Percentiles rank a stretch among this genome's conserved stretches.
Evolutionary conservation across 2,888 invertebrate species (phyloP).

Genomic region (Iselma pallidipennis): DNA sequence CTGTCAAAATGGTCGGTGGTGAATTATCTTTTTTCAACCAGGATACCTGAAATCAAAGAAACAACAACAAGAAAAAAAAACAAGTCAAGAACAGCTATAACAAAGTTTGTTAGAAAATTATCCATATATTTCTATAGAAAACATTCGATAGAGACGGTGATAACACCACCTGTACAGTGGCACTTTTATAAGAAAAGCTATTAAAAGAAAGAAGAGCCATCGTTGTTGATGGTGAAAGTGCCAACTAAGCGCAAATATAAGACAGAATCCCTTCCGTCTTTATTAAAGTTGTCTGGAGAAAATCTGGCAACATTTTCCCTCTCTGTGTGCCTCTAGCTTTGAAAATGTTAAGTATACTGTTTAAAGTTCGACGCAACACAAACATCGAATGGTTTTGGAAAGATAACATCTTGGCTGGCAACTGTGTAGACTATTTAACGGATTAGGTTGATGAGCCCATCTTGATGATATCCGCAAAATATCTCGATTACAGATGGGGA

Average conservation of each 20-base stretch:
- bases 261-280: slow-evolving; percentile 2
- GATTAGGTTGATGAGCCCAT: background rate
- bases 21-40: slow-evolving; percentile 70
- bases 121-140: background rate
- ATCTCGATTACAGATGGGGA: background rate
- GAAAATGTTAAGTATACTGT: slow-evolving; percentile 14
- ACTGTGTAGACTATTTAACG: slow-evolving; percentile 10
- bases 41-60: slow-evolving; percentile 60
- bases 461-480: background rate
- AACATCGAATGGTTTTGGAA: slow-evolving; percentile 13
- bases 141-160: background rate
- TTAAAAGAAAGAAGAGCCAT: background rate
- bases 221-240: background rate
- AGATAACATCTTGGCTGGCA: slow-evolving; percentile 17
- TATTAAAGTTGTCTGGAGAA: slow-evolving; percentile 12
- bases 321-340: slow-evolving; percentile 2
- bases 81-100: slow-evolving; percentile 67
- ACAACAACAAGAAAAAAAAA: background rate
- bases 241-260: slow-evolving; percentile 7
- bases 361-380: slow-evolving; percentile 21
- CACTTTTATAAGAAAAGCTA: background rate
- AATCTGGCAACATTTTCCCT: slow-evolving; percentile 6
- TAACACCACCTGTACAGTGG: no score
- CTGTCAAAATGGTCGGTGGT: slow-evolving; percentile 64
- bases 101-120: slow-evolving; percentile 2